Evolutionary conservation across 2,113 vertebrate genomes (phyloP).

Genomic region (Embiotoca jacksoni): DNA sequence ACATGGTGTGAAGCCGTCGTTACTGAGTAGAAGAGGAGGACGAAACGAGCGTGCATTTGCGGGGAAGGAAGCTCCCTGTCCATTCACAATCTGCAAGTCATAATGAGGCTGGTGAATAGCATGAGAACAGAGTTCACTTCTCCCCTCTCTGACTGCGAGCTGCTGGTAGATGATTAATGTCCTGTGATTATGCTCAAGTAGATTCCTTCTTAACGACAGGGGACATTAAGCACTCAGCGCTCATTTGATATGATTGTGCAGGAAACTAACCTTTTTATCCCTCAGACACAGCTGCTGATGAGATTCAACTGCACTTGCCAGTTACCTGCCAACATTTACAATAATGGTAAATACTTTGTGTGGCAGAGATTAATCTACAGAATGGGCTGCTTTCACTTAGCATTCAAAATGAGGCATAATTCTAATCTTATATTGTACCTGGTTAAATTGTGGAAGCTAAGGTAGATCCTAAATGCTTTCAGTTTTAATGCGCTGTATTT

Average conservation of each 20-base stretch:
- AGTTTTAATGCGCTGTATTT: no score
- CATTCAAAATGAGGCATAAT: slow-evolving; percentile 7
- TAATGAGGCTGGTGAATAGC: slow-evolving; percentile 64
- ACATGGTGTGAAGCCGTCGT: slow-evolving; percentile 40
- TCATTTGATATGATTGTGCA: slow-evolving; percentile 49
- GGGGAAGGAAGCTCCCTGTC: slow-evolving; percentile 55
- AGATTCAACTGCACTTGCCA: slow-evolving; percentile 15
- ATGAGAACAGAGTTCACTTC: slow-evolving; percentile 49
- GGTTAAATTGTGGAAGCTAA: not conserved
- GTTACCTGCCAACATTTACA: slow-evolving; percentile 2
- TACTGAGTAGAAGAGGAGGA: slow-evolving; percentile 21
- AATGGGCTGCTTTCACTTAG: slow-evolving; percentile 13
- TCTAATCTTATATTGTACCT: not conserved
- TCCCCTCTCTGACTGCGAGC: slow-evolving; percentile 46
- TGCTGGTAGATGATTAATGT: slow-evolving; percentile 69
- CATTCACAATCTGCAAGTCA: slow-evolving; percentile 64
- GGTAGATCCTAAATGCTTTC: not conserved
- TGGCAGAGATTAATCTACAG: not conserved
- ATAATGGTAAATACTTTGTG: not conserved
- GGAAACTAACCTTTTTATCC: slow-evolving; percentile 48
- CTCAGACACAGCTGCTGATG: slow-evolving; percentile 19
- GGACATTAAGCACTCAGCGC: slow-evolving; percentile 51
- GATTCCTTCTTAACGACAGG: slow-evolving; percentile 44
- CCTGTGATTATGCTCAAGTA: slow-evolving; percentile 68
- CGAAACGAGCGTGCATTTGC: slow-evolving; percentile 54